These are phyloP conservation scores for Colostygia pectinataria DNA, from an alignment of 2,888 invertebrate genomes.

Conservation along the genomic window DNA sequence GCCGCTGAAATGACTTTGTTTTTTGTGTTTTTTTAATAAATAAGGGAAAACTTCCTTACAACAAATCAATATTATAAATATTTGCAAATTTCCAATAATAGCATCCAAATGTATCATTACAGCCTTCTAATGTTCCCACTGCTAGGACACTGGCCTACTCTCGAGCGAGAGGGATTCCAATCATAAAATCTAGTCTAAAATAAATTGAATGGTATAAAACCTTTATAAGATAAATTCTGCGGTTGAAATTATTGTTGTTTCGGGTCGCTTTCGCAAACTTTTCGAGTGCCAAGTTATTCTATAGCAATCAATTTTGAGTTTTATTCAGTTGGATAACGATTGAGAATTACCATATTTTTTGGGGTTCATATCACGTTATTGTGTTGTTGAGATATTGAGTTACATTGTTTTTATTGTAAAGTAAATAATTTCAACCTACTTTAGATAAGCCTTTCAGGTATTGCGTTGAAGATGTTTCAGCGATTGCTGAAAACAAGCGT, in stretches of 20 bases:
- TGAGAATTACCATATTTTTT: slow-evolving; percentile 18
- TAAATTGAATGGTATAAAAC: slow-evolving; percentile 35
- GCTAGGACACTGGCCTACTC: too few relatives aligned
- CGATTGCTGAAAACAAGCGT: not conserved
- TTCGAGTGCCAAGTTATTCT: slow-evolving; percentile 31
- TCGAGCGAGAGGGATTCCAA: too few relatives aligned
- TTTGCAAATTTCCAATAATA: too few relatives aligned
- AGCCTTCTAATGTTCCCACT: too few relatives aligned
- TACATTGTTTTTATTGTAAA: slow-evolving; percentile 9
- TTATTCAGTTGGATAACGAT: slow-evolving; percentile 21
- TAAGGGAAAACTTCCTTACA: slow-evolving; percentile 6
- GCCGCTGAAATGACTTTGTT: too few relatives aligned
- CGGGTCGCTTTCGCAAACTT: slow-evolving; percentile 32
- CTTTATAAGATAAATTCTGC: slow-evolving; percentile 30
- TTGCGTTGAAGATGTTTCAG: not conserved
- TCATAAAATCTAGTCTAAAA: slow-evolving; percentile 30
- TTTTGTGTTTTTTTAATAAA: too few relatives aligned
- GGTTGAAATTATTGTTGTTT: slow-evolving; percentile 32
- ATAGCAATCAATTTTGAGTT: slow-evolving; percentile 28
- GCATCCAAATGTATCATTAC: too few relatives aligned
- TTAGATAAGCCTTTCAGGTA: not conserved
- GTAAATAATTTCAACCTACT: slow-evolving; percentile 5
- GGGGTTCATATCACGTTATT: slow-evolving; percentile 15
- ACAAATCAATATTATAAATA: slow-evolving; percentile 16
- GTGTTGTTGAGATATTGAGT: slow-evolving; percentile 1